These are phyloP conservation scores for Lepetodrilus schrolli DNA, from an alignment of 2,888 invertebrate genomes.

Conservation along the genomic window DNA sequence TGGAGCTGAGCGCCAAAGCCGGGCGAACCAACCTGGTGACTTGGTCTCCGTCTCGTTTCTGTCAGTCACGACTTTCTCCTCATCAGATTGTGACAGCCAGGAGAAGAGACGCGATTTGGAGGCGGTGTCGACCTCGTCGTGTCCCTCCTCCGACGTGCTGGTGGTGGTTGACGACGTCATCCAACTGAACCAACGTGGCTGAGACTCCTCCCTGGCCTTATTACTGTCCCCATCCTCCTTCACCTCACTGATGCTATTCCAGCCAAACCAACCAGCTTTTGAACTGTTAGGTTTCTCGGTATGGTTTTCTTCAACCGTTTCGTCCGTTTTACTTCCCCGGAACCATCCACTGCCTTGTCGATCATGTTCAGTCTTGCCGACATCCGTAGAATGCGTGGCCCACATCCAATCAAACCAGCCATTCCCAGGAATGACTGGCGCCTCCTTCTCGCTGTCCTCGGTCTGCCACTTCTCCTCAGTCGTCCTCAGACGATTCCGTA, in stretches of 20 bases:
- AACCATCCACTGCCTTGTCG: too few species aligned
- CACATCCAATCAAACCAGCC: constrained; percentile 17
- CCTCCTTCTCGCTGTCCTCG: background rate
- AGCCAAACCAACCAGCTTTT: constrained; percentile 7
- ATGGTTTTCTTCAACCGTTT: background rate
- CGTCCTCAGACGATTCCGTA: background rate
- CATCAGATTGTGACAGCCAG: background rate
- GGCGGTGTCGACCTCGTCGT: background rate
- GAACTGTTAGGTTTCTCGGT: background rate
- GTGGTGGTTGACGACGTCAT: background rate
- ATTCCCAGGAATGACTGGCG: background rate
- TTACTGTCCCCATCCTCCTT: background rate
- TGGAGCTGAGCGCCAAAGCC: background rate
- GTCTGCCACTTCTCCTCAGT: background rate
- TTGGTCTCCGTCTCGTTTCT: background rate
- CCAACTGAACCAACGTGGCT: background rate
- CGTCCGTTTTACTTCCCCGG: background rate
- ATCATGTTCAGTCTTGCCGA: too few species aligned
- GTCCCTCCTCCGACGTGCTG: background rate
- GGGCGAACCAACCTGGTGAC: background rate
- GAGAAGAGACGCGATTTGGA: constrained; percentile 22
- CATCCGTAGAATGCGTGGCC: background rate
- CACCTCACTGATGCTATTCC: background rate
- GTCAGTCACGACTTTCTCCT: background rate
- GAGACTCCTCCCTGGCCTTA: background rate